Evolutionary conservation across 2,888 invertebrate genomes (phyloP), one percentile per base, ranked within the genome.

Genomic region (Gortyna flavago): DNA sequence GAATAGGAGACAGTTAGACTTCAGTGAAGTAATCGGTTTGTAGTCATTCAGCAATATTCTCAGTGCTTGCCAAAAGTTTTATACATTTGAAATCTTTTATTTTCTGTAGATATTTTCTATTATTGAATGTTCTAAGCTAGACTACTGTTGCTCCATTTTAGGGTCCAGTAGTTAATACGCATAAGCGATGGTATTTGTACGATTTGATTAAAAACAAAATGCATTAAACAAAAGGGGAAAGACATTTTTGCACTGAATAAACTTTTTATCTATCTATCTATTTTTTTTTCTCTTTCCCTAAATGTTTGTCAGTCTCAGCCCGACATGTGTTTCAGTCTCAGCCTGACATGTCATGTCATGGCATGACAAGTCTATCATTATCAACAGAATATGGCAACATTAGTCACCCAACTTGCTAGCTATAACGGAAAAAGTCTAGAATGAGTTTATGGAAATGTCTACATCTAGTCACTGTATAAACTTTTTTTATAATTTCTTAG

Each of bases 1-100:
- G 35, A 29, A 59, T 29, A 29, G 2, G 0, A 32, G 18, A 18
- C 18, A 18, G 29, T 18, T 1, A 32, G 32, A 32, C 8, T 61
- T 18, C 18, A 8, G 32, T 32, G 13, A 62, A 35, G 25, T 35
- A 62, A 35, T 84, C 48, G 64, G 48, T 78, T 69, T 64, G 44
- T 54, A 48, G 51, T 54, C 29, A 8, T 64, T 51, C 44, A n/a
- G 32, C 25, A 9, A 44, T 61, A 25, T 51, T 61, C 35, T 71
- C 38, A 11, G 13, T 16, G 54, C 64, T 72, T 72, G 75, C 81
- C 81, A 81, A 81, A 7, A 69, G 48, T 72, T 72, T 68, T 59
- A 81, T 21, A 54, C 54, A 72, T 65, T 57, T 61, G 9, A 65
- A 54, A 44, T 48, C 5, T n/a, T 72, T 81, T 65, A 0, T 64